Evolutionary conservation across 2,888 invertebrate species (phyloP).

Genomic region (Metacarcinus magister): DNA sequence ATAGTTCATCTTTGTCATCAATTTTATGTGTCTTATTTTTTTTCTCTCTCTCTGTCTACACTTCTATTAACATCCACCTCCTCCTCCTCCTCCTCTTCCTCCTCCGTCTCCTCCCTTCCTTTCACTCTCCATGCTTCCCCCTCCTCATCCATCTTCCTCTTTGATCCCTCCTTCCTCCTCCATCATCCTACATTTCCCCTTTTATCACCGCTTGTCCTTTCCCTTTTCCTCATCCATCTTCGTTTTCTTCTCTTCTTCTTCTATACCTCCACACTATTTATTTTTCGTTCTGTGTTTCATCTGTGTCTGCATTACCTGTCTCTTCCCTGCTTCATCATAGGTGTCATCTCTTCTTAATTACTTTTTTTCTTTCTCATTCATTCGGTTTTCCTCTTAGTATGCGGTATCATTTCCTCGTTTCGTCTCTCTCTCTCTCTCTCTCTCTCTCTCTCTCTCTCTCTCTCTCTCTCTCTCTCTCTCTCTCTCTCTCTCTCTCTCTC

Average conservation of each 20-base stretch:
- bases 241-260: constrained; percentile 16
- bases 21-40: not conserved
- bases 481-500: constrained; percentile 14
- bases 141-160: constrained; percentile 35
- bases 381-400: not conserved
- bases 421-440: too few species aligned
- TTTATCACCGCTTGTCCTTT: constrained; percentile 44
- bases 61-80: not conserved
- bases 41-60: not conserved
- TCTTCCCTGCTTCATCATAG: not conserved
- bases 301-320: not conserved
- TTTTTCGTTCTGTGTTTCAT: not conserved
- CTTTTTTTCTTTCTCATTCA: not conserved
- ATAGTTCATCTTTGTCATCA: not conserved
- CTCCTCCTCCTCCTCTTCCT: not conserved
- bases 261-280: not conserved
- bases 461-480: constrained; percentile 51
- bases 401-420: not conserved
- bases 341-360: not conserved
- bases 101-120: not conserved
- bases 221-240: constrained; percentile 31
- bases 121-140: not conserved
- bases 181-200: not conserved
- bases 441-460: not conserved
- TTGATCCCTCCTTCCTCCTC: constrained; percentile 31